Evolutionary conservation across 2,113 vertebrate species (phyloP).

Genomic region (Oreochromis spilurus): DNA sequence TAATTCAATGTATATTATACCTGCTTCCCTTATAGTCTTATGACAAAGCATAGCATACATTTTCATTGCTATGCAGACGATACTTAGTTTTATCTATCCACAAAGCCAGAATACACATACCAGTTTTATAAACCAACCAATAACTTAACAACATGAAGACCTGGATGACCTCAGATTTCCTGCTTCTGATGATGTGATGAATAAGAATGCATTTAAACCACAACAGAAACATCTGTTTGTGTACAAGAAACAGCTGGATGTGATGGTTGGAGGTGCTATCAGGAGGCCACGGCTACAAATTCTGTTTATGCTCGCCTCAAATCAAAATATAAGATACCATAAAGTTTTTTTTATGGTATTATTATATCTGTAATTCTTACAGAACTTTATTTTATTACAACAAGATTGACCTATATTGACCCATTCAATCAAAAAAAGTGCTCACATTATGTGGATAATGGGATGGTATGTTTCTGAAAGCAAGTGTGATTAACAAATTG

Average conservation of each 20-base stretch:
- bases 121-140: not conserved
- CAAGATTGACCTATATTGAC: not conserved
- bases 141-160: not conserved
- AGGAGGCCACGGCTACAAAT: not conserved
- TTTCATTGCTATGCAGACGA: not conserved
- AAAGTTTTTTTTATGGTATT: not conserved
- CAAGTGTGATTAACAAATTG: not conserved
- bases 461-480: not conserved
- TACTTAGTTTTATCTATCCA: not conserved
- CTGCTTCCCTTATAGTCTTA: not conserved
- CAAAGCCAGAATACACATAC: not conserved
- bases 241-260: not conserved
- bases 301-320: not conserved
- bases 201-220: not conserved
- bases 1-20: not conserved
- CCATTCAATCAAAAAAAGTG: not conserved
- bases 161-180: not conserved
- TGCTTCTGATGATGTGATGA: not conserved
- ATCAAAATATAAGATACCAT: not conserved
- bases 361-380: not conserved
- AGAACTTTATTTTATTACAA: not conserved
- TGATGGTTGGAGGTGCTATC: not conserved
- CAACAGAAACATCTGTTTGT: not conserved
- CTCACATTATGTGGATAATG: not conserved
- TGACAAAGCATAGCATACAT: not conserved